Percentiles rank a stretch among this genome's conserved stretches.
Conservation (phyloP, 1,140 invertebrate species). For the Aethina tumida region DNA sequence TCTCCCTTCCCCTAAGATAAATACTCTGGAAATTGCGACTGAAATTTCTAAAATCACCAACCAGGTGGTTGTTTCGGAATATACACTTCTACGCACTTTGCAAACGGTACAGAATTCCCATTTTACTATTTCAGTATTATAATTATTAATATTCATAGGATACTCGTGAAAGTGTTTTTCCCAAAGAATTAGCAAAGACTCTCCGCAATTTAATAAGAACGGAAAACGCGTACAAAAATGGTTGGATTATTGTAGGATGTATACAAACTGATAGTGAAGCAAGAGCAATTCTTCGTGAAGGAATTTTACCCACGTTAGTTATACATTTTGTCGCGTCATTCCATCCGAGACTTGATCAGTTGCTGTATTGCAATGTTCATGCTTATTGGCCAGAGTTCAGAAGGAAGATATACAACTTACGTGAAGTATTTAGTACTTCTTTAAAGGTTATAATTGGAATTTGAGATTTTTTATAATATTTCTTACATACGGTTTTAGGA, state of each 20-base stretch:
- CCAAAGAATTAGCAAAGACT: slow-evolving; percentile 13
- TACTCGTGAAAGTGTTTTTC: not conserved
- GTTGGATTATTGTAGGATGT: slow-evolving; percentile 35
- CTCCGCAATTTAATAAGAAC: slow-evolving; percentile 20
- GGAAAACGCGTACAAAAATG: slow-evolving; percentile 27
- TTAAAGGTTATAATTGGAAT: not conserved
- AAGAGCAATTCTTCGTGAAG: slow-evolving; percentile 33
- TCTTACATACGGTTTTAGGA: too few relatives aligned
- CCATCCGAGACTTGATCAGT: slow-evolving; percentile 25
- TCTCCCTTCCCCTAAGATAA: slow-evolving; percentile 34
- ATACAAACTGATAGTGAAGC: slow-evolving; percentile 39
- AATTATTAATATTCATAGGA: not conserved
- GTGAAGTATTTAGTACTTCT: not conserved
- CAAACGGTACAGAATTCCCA: too few relatives aligned
- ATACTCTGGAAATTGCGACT: slow-evolving; percentile 24
- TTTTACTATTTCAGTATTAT: too few relatives aligned
- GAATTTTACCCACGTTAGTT: slow-evolving; percentile 42
- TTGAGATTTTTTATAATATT: too few relatives aligned
- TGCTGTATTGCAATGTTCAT: slow-evolving; percentile 27
- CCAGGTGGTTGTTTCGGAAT: too few relatives aligned
- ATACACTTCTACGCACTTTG: too few relatives aligned
- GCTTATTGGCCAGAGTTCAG: slow-evolving; percentile 29
- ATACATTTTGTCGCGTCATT: slow-evolving; percentile 36
- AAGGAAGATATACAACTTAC: slow-evolving; percentile 22
- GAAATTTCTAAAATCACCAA: slow-evolving; percentile 28